A percentile compares a stretch with the other conserved stretches of the same genome.
These are phyloP conservation scores for Anastrepha obliqua DNA, from an alignment of 1,140 invertebrate genomes.

Conservation along the genomic window DNA sequence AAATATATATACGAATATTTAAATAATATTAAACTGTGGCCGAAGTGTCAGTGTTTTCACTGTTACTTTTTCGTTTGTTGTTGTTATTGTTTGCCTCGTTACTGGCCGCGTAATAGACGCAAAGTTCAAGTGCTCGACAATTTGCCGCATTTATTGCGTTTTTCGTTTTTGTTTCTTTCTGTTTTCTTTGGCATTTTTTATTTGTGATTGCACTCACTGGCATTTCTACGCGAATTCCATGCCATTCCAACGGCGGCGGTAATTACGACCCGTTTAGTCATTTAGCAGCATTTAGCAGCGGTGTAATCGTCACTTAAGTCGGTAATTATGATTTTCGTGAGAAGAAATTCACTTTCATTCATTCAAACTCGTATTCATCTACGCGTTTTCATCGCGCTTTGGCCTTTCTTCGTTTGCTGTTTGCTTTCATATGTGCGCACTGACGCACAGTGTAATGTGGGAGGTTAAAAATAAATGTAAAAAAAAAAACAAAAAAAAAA, in stretches of 20 bases:
- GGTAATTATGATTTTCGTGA: conserved; percentile 51
- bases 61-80: conserved; percentile 29
- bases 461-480: too few species aligned
- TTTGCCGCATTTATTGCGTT: neutral
- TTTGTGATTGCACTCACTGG: neutral
- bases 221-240: conserved; percentile 40
- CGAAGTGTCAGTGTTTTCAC: conserved; percentile 39
- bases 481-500: too few species aligned
- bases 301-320: conserved; percentile 29
- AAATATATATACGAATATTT: neutral
- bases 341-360: conserved; percentile 53
- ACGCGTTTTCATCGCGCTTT: conserved; percentile 6
- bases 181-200: neutral
- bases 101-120: neutral
- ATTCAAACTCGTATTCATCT: conserved; percentile 21
- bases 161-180: neutral
- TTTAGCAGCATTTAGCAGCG: conserved; percentile 26
- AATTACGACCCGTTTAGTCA: conserved; percentile 42
- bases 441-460: neutral
- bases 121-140: conserved; percentile 50
- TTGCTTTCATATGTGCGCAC: neutral
- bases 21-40: conserved; percentile 38
- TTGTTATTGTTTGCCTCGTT: neutral
- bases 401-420: conserved; percentile 17
- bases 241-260: neutral